Percentiles rank a stretch among this genome's conserved stretches.
phyloP scores from a whole-genome alignment of 2,888 invertebrate genomes.

The Ditylenchus weischeri region DNA sequence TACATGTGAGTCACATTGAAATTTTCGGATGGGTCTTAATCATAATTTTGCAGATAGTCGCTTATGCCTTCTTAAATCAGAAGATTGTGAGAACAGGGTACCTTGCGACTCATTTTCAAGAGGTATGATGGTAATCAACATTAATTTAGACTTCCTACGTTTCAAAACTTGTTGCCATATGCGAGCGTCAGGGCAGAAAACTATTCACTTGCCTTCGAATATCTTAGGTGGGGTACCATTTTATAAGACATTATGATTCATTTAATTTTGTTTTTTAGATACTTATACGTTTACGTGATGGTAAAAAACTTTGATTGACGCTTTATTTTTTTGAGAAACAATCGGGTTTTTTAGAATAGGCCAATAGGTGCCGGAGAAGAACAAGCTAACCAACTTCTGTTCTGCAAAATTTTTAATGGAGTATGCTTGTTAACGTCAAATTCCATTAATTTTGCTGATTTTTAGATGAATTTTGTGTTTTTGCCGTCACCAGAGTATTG shows the following conservation, averaged over 20 bases:
- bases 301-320: constrained; percentile 11
- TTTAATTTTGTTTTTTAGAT: constrained; percentile 23
- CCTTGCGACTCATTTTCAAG: not conserved
- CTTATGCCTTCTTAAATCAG: constrained; percentile 53
- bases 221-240: constrained; percentile 24
- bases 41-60: constrained; percentile 33
- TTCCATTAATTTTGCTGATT: constrained; percentile 39
- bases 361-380: not conserved
- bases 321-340: no score
- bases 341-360: no score
- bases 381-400: not conserved
- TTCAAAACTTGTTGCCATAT: no score
- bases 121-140: not conserved
- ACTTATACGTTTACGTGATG: constrained; percentile 17
- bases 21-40: no score
- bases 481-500: constrained; percentile 48
- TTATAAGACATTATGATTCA: no score
- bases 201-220: constrained; percentile 54
- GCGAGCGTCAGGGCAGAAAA: constrained; percentile 29
- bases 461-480: constrained; percentile 53
- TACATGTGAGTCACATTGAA: constrained; percentile 27
- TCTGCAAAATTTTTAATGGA: constrained; percentile 14
- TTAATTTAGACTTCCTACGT: constrained; percentile 1
- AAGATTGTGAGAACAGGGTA: constrained; percentile 33
- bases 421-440: no score